A percentile compares a stretch with the other conserved stretches of the same genome.
Evolutionary conservation across 2,888 invertebrate genomes (phyloP).

Genomic region (Sinohyriopsis cumingii): DNA sequence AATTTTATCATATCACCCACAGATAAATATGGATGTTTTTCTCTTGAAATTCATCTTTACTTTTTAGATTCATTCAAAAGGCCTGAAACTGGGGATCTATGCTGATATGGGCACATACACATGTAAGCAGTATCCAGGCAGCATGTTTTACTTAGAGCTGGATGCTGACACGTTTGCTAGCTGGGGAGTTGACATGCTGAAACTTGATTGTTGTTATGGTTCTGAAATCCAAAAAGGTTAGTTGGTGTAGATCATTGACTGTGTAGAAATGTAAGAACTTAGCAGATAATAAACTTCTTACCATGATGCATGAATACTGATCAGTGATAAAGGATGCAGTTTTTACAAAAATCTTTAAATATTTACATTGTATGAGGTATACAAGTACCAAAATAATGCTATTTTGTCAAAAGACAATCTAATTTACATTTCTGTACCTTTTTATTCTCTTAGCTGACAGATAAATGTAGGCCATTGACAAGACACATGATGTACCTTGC

Average conservation of each 20-base stretch:
- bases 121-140: constrained; percentile 98
- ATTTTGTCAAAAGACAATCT: too few species aligned
- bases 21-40: background rate
- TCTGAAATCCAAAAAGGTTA: constrained; percentile 76
- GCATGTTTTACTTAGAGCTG: constrained; percentile 86
- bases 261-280: background rate
- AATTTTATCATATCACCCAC: background rate
- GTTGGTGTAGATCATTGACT: constrained; percentile 1
- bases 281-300: background rate
- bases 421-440: too few species aligned
- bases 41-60: background rate
- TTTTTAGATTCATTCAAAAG: constrained; percentile 71
- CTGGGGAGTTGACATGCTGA: constrained; percentile 96
- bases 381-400: too few species aligned
- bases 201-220: constrained; percentile 96
- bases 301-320: too few species aligned
- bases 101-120: constrained; percentile 98
- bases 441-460: too few species aligned
- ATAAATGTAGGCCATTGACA: too few species aligned
- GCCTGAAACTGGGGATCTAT: constrained; percentile 97
- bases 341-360: too few species aligned
- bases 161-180: constrained; percentile 94
- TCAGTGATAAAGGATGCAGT: too few species aligned
- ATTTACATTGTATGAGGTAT: too few species aligned
- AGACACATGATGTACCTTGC: too few species aligned